Evolutionary conservation across 1,140 invertebrate genomes (phyloP), one percentile per base, ranked within the genome.

Genomic region (Hermatobates lingyangjiaoensis): DNA sequence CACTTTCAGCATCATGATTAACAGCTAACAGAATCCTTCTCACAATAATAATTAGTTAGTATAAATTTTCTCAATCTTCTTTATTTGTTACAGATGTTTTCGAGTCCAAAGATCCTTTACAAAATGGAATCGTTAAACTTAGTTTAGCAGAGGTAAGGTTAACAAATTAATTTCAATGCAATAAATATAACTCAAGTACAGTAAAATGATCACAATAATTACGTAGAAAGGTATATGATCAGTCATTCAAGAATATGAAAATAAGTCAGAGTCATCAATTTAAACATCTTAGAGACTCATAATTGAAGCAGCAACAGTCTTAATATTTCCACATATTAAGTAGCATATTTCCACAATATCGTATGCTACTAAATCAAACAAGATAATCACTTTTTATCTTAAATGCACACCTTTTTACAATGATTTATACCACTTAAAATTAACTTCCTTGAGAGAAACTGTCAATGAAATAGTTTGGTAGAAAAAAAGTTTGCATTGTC

Each of bases 101-200:
- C 64, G 82, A 88, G 62, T 73, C 74, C 51, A 86, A 86, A 62
- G 84, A 88, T 63, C 80, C 81, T 21, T 68, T 85, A 39, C 80
- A 85, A 66, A 85, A 84, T 68, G 86, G 85, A 57, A 79, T 70
- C 51, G 75, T 90, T 38, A 87, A 87, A 67, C 67, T 88, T 53
- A 82, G 72, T 62, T 66, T 90, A 58, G 72, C 80, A 25, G 86
- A 90, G 70, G 82, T 83, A 73, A n/a, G n/a, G n/a, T n/a, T n/a
- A n/a, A n/a, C n/a, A 68, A 61, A 65, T 39, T 39, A 20, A 3
- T 47, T 51, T 4, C 45, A 55, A 39, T 5, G 34, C 24, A 50
- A 54, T 53, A 27, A 44, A 51, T 21, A 20, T 52, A 51, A 28
- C 52, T 44, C 30, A 53, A 48, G 1, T 40, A 23, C 20, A 4